Evolutionary conservation across 2,113 vertebrate species (phyloP).

Genomic region (Hipposideros armiger): DNA sequence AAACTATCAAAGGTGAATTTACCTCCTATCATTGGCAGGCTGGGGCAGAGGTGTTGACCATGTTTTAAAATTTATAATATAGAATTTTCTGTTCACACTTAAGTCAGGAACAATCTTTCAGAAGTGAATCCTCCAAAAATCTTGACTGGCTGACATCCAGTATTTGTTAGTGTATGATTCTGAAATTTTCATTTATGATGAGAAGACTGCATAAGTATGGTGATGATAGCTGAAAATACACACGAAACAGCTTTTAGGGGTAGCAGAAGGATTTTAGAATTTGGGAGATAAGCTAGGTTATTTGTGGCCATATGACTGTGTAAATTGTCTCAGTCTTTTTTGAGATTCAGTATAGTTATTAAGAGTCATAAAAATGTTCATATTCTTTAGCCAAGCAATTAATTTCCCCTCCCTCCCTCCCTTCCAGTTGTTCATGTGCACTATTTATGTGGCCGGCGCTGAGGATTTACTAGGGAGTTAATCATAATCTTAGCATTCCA

Average conservation of each 20-base stretch:
- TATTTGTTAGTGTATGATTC: slow-evolving; percentile 77
- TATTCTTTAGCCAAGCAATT: slow-evolving; percentile 42
- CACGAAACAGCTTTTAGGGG: slow-evolving; percentile 71
- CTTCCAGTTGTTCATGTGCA: neutral
- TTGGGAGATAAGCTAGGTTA: slow-evolving; percentile 65
- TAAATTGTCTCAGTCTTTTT: slow-evolving; percentile 63
- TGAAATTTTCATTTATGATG: slow-evolving; percentile 76
- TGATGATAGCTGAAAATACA: slow-evolving; percentile 73
- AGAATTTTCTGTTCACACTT: slow-evolving; percentile 57
- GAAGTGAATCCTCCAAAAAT: slow-evolving; percentile 59
- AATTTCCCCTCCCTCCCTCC: neutral
- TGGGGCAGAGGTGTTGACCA: neutral
- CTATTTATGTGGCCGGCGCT: neutral
- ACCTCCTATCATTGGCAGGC: slow-evolving; percentile 19
- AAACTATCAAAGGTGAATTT: slow-evolving; percentile 94
- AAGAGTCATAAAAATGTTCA: slow-evolving; percentile 53
- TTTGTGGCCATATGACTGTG: slow-evolving; percentile 64
- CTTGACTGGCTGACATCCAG: slow-evolving; percentile 70
- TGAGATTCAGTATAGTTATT: slow-evolving; percentile 59
- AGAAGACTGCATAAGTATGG: slow-evolving; percentile 70
- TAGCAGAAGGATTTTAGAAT: slow-evolving; percentile 68
- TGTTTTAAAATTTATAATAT: slow-evolving; percentile 37
- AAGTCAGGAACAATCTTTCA: slow-evolving; percentile 50
- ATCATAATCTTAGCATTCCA: slow-evolving; percentile 32
- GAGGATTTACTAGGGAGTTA: slow-evolving; percentile 46